Percentiles rank a stretch among this genome's conserved stretches.
Evolutionary conservation across 2,797 vertebrate species (phyloP).

Genomic region (Ciconia nigra): DNA sequence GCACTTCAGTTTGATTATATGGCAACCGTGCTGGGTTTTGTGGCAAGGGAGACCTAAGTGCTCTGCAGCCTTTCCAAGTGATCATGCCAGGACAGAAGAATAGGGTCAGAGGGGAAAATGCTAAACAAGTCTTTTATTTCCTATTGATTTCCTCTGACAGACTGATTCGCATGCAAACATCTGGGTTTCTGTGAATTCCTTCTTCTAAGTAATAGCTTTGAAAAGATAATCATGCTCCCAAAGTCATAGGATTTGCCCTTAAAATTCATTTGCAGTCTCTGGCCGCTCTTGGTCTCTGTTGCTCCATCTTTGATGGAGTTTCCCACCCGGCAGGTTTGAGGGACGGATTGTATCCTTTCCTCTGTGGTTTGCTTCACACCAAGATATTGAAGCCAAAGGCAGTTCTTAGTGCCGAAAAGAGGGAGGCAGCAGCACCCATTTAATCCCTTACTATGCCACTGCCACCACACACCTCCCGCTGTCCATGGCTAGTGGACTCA

Average conservation of each 20-base stretch:
- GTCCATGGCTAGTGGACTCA: neutral
- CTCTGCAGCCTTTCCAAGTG: neutral
- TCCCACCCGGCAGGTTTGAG: neutral
- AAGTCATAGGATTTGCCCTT: neutral
- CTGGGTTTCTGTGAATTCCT: neutral
- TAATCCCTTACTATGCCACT: neutral
- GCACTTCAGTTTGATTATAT: neutral
- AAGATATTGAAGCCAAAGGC: neutral
- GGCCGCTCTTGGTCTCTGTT: neutral
- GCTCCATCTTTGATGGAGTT: neutral
- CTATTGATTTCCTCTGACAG: neutral
- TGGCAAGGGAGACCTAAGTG: neutral
- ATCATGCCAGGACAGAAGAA: neutral
- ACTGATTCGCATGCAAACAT: neutral
- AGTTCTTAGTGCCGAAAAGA: neutral
- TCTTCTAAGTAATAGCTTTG: neutral
- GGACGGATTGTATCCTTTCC: neutral
- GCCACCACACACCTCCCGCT: neutral
- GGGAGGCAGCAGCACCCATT: neutral
- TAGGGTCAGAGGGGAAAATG: neutral
- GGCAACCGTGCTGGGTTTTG: neutral
- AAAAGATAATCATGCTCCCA: neutral
- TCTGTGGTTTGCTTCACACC: neutral
- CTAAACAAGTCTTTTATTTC: neutral
- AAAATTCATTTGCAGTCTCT: neutral